These are phyloP conservation scores for Epistrophe eligans DNA, from an alignment of 2,888 invertebrate genomes.

Conservation along the genomic window DNA sequence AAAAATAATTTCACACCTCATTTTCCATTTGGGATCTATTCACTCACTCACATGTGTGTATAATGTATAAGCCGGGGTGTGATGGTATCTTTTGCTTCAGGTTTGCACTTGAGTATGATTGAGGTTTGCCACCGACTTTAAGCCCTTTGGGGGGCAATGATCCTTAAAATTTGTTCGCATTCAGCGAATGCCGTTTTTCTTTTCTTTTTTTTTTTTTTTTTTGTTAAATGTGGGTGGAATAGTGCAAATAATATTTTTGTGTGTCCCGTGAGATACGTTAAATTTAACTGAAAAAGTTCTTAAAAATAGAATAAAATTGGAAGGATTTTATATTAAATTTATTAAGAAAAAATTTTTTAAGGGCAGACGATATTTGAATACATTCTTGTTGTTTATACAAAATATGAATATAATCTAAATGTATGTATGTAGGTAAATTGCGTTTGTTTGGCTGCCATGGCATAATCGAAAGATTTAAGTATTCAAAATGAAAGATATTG, in stretches of 20 bases:
- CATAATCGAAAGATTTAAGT: too few relatives aligned
- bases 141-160: slow-evolving; percentile 67
- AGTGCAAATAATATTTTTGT: background rate
- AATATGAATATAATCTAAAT: too few relatives aligned
- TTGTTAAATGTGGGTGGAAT: background rate
- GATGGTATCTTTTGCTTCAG: slow-evolving; percentile 49
- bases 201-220: background rate
- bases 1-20: slow-evolving; percentile 75
- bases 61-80: slow-evolving; percentile 2
- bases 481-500: too few relatives aligned
- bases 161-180: slow-evolving; percentile 68
- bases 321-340: background rate
- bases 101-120: slow-evolving; percentile 59
- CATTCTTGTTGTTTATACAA: too few relatives aligned
- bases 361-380: background rate
- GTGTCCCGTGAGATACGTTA: slow-evolving; percentile 11
- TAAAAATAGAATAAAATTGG: background rate
- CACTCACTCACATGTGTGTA: slow-evolving; percentile 7
- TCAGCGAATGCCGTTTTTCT: background rate
- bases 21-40: slow-evolving; percentile 57
- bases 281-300: slow-evolving; percentile 6
- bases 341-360: background rate
- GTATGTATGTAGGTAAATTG: too few relatives aligned
- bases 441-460: too few relatives aligned
- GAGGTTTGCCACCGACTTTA: slow-evolving; percentile 59